Base-by-base conservation (phyloP, 2,797 vertebrate genomes). In the Erpetoichthys calabaricus region DNA sequence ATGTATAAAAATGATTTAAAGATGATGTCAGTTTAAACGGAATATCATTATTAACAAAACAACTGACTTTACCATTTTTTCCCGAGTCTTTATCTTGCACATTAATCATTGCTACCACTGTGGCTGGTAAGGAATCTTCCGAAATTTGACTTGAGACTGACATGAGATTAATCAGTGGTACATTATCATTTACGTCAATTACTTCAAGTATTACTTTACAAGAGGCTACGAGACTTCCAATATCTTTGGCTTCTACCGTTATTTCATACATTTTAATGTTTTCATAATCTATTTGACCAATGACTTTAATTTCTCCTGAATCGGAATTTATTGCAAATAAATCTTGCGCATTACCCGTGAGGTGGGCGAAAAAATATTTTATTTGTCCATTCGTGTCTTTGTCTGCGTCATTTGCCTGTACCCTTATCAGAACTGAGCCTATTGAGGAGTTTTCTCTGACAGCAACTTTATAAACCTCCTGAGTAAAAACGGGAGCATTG, bases 1-100 rank as follows among this genome's bases (percentile, higher is more conserved):
- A 25, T 42, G 67, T 67, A 53, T 74, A 75, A 42, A 68, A 70
- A 47, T 68, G 73, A 57, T 45, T 67, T 45, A 80, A 70, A 0
- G 80, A 67, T 1, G 71, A 59, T 56, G 72, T 75, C 2, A 82
- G 77, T 67, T 74, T 73, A 52, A 86, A 86, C 25, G 83, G 80
- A 7, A 81, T 60, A 62, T 75, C 55, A 10, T 51, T 57, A 51
- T 61, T 65, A 47, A 83, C 70, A 3, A 63, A 71, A 66, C 80
- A 83, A 47, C 41, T 77, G 10, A 85, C 63, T 52, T 77, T 68
- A 0, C 81, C 76, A 44, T 83, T 83, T 67, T 76, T 79, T 49
- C 76, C 83, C 0, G 76, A 78, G 62, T 87, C 83, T 1, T 76
- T 10, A 44, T 87, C 85, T 74, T 83, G 81, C 44, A 82, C 64